phyloP scores from a whole-genome alignment of 1,140 invertebrate species.

The Popillia japonica region DNA sequence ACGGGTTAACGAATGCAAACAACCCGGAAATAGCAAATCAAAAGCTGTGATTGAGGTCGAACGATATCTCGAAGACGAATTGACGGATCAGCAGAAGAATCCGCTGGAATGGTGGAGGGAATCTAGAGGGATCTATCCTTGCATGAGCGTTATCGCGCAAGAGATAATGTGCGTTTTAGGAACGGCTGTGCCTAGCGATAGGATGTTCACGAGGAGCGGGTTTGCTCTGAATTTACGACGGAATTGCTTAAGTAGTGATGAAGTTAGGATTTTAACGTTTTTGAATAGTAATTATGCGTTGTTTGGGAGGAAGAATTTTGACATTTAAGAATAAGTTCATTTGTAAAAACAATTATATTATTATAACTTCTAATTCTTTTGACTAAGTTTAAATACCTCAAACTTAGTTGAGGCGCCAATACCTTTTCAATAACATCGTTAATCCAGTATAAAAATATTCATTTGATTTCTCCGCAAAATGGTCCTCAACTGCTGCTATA shows the following conservation, averaged over 20 bases:
- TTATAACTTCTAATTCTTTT: no score
- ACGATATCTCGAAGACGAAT: conserved; percentile 39
- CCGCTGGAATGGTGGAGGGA: conserved; percentile 41
- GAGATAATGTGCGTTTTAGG: conserved; percentile 36
- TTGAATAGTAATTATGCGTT: conserved; percentile 37
- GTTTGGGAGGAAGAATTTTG: not conserved
- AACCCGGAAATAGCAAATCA: not conserved
- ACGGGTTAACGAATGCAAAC: conserved; percentile 29
- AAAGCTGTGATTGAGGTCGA: conserved; percentile 42
- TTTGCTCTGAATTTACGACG: conserved; percentile 24
- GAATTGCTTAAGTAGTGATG: conserved; percentile 21
- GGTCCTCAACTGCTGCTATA: no score
- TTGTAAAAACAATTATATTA: no score
- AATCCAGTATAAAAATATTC: no score
- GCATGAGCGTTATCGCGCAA: conserved; percentile 36
- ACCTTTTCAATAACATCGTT: no score
- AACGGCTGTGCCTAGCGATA: conserved; percentile 41
- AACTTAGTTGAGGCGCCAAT: no score
- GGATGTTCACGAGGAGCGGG: conserved; percentile 40
- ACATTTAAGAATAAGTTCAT: not conserved
- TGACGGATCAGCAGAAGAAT: conserved; percentile 24
- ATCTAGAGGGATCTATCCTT: conserved; percentile 37
- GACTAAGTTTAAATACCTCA: no score
- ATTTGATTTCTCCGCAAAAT: no score
- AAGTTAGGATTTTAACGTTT: conserved; percentile 39